phyloP scores from a whole-genome alignment of 2,888 invertebrate genomes.

The Mythimna lalbum region DNA sequence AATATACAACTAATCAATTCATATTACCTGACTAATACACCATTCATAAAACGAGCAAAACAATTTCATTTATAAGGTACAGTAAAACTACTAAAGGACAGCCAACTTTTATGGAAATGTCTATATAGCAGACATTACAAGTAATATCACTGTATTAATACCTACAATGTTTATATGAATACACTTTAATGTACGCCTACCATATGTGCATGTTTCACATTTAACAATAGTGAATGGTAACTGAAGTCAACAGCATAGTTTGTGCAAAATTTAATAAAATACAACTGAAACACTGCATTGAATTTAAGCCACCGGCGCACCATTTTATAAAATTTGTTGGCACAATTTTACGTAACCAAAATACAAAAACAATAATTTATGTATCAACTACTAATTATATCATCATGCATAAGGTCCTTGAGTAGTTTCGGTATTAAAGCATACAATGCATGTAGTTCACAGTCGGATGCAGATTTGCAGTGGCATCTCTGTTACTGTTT shows the following conservation, averaged over 20 bases:
- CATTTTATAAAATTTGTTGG: conserved; percentile 52
- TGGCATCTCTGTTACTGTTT: background rate
- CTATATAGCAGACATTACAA: conserved; percentile 71
- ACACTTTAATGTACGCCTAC: conserved; percentile 71
- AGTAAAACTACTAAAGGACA: conserved; percentile 60
- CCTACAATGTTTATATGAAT: conserved; percentile 72
- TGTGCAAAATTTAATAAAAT: conserved; percentile 59
- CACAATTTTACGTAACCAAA: conserved; percentile 54
- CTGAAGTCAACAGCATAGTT: conserved; percentile 70
- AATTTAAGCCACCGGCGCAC: conserved; percentile 32
- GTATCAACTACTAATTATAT: conserved; percentile 14
- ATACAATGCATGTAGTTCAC: background rate
- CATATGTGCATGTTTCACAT: conserved; percentile 71
- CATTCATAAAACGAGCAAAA: conserved; percentile 56
- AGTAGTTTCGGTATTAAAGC: background rate
- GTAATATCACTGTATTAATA: conserved; percentile 84
- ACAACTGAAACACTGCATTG: conserved; percentile 44
- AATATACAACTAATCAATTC: conserved; percentile 62
- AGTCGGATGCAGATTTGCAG: background rate
- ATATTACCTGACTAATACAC: conserved; percentile 56
- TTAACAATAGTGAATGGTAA: conserved; percentile 81
- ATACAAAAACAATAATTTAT: conserved; percentile 34
- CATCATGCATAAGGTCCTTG: conserved; percentile 31
- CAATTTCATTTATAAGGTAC: conserved; percentile 53
- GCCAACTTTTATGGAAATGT: conserved; percentile 62